Conservation (phyloP, 2,113 vertebrate genomes). For the Ranitomeya variabilis region DNA sequence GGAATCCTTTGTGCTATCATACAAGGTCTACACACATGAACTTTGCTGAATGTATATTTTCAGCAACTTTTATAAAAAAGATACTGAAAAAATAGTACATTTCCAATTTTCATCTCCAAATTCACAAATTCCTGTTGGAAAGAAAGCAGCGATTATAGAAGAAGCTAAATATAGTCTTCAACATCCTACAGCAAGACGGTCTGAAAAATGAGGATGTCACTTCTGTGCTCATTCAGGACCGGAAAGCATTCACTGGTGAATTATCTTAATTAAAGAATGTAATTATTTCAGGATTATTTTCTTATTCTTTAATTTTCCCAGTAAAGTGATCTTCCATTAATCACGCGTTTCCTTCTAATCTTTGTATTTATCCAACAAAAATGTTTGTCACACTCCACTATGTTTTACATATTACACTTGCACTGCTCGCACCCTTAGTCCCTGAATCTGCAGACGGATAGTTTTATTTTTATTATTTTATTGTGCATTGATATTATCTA, state of each 20-base stretch:
- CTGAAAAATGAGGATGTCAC: constrained; percentile 40
- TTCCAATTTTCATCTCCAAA: neutral
- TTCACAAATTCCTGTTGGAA: neutral
- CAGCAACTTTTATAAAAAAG: neutral
- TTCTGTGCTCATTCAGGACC: constrained; percentile 7
- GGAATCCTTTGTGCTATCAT: no score
- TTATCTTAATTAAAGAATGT: constrained; percentile 32
- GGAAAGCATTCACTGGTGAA: constrained; percentile 16
- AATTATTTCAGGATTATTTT: constrained; percentile 44
- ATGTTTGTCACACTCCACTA: constrained; percentile 8
- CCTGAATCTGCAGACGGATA: neutral
- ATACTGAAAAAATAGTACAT: neutral
- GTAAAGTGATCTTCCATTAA: constrained; percentile 34
- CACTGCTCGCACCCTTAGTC: neutral
- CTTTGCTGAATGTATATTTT: neutral
- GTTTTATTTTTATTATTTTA: constrained; percentile 25
- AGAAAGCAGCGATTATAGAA: neutral
- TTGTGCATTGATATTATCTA: neutral
- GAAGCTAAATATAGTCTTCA: constrained; percentile 32
- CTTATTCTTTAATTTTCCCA: constrained; percentile 30
- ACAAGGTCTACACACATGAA: no score
- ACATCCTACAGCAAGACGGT: constrained; percentile 22
- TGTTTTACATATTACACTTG: constrained; percentile 14
- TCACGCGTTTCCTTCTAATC: constrained; percentile 3
- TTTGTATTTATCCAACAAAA: constrained; percentile 37